phyloP scores from a whole-genome alignment of 1,140 invertebrate species.

The Drosophila orena region DNA sequence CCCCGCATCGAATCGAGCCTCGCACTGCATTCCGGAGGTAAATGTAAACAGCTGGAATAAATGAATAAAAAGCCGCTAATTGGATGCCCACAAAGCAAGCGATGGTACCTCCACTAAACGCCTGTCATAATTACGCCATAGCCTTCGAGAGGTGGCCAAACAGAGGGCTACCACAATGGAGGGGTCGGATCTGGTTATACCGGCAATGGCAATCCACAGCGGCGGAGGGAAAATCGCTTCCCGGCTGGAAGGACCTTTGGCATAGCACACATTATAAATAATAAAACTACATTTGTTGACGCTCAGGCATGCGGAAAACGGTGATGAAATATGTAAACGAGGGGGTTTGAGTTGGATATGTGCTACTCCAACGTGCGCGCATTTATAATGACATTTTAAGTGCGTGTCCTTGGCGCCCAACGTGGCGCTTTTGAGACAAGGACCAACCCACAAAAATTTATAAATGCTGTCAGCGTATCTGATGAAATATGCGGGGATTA shows the following conservation, averaged over 20 bases:
- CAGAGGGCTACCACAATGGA: constrained; percentile 6
- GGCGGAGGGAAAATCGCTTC: constrained; percentile 12
- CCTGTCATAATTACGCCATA: constrained; percentile 65
- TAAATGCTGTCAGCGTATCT: constrained; percentile 61
- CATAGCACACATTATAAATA: constrained; percentile 62
- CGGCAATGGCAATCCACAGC: too few species aligned
- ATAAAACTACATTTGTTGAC: constrained; percentile 76
- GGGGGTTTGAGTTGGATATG: not conserved
- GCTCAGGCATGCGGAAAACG: constrained; percentile 74
- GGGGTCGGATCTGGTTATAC: not conserved
- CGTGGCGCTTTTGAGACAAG: constrained; percentile 3
- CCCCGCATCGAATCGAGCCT: constrained; percentile 1
- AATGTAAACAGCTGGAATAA: constrained; percentile 49
- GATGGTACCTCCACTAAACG: constrained; percentile 39
- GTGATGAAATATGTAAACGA: constrained; percentile 73
- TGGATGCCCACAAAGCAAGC: constrained; percentile 42
- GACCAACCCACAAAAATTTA: constrained; percentile 38
- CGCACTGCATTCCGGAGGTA: constrained; percentile 10
- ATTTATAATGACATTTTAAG: constrained; percentile 80
- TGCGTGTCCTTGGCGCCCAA: constrained; percentile 65
- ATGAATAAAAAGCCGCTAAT: constrained; percentile 61
- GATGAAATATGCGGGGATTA: constrained; percentile 52
- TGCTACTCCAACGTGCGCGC: constrained; percentile 44
- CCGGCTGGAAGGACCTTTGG: constrained; percentile 5
- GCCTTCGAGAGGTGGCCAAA: constrained; percentile 44